These are phyloP conservation scores for Virgularia gustaviana DNA, from an alignment of 92 coral and sea anemone genomes.

Conservation along the genomic window DNA sequence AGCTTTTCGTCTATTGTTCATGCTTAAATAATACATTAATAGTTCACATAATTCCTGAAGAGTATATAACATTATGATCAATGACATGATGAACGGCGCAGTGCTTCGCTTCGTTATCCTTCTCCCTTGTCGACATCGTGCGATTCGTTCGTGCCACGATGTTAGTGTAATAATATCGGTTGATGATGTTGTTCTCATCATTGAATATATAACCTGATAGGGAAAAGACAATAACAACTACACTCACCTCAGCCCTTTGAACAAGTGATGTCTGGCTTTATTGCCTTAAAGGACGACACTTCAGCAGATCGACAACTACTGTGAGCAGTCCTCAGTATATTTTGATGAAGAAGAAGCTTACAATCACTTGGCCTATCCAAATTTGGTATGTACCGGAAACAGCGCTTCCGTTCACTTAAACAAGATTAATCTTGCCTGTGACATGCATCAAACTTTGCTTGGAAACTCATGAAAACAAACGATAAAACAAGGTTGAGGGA, in stretches of 20 bases:
- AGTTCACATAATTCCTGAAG: too few relatives aligned
- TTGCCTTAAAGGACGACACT: neutral
- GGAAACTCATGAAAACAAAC: neutral
- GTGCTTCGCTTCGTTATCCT: too few relatives aligned
- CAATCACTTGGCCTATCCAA: slow-evolving; percentile 8
- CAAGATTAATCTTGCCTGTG: slow-evolving; percentile 16
- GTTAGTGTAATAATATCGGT: too few relatives aligned
- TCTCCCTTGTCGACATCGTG: too few relatives aligned
- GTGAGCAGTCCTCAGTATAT: neutral
- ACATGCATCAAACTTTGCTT: neutral
- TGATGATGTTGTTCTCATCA: too few relatives aligned
- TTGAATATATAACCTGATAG: too few relatives aligned
- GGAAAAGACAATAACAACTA: neutral
- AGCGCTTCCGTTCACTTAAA: slow-evolving; percentile 13
- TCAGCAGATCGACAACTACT: neutral
- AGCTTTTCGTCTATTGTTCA: too few relatives aligned
- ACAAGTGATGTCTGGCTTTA: neutral
- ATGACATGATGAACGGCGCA: too few relatives aligned
- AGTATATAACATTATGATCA: too few relatives aligned
- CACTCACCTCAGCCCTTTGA: slow-evolving; percentile 1
- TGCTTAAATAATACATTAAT: too few relatives aligned
- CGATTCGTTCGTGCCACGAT: too few relatives aligned
- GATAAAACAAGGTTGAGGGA: neutral
- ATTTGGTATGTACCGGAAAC: slow-evolving; percentile 40
- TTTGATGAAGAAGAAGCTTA: neutral